A percentile compares a stretch with the other conserved stretches of the same genome.
Conservation (phyloP, 2,888 invertebrate species). For the Artemia sinica region DNA sequence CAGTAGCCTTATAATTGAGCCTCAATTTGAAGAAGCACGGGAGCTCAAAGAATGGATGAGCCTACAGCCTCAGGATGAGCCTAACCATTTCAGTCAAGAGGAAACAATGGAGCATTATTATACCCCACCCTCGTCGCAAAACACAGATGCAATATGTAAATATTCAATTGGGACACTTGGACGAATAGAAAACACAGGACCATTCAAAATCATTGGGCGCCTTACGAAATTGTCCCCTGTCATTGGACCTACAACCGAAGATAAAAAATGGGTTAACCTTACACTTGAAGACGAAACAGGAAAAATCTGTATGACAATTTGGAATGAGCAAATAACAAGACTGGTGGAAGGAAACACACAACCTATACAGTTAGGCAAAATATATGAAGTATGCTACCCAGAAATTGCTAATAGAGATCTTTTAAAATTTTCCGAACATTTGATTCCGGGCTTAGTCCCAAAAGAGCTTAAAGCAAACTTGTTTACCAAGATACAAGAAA, state of each 20-base stretch:
- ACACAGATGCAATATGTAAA: too few species aligned
- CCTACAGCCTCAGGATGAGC: too few species aligned
- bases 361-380: not conserved
- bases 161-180: too few species aligned
- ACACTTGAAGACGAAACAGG: not conserved
- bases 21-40: not conserved
- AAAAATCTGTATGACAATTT: not conserved
- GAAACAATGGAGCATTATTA: too few species aligned
- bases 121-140: too few species aligned
- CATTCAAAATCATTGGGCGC: not conserved
- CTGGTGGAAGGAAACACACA: not conserved
- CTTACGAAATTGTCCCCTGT: conserved; percentile 1
- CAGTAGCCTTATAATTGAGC: not conserved
- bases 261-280: not conserved
- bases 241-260: not conserved
- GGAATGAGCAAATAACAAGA: not conserved
- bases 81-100: too few species aligned
- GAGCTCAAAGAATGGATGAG: not conserved
- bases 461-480: not conserved
- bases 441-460: not conserved
- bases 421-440: not conserved
- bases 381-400: not conserved
- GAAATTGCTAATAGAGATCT: not conserved
- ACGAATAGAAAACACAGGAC: not conserved
- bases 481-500: not conserved